Conservation (phyloP, 1,140 invertebrate species). For the Conus ventricosus region DNA sequence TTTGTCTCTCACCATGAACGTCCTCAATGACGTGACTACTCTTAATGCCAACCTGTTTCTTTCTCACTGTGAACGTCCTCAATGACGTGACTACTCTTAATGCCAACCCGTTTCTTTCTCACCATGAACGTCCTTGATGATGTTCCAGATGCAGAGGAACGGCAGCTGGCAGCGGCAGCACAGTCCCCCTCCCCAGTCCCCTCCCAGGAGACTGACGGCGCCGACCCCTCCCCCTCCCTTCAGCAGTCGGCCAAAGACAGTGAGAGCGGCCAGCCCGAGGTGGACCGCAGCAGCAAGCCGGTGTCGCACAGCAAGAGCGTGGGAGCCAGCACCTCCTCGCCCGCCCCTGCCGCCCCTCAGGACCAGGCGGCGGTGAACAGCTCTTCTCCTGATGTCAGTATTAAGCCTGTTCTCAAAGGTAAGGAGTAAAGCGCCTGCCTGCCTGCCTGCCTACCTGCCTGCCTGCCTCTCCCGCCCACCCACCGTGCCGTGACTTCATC, state of each 20-base stretch:
- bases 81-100: no score
- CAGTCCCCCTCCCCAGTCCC: constrained; percentile 35
- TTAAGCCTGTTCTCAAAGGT: constrained; percentile 35
- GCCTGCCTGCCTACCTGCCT: constrained; percentile 1
- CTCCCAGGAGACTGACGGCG: constrained; percentile 3
- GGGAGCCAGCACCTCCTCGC: not conserved
- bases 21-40: no score
- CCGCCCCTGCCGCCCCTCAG: not conserved
- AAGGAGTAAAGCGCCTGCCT: constrained; percentile 23
- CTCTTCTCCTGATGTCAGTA: constrained; percentile 31
- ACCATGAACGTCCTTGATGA: no score
- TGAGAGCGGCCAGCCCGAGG: not conserved
- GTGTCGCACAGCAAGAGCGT: not conserved
- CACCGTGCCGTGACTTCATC: not conserved
- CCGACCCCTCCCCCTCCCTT: constrained; percentile 33
- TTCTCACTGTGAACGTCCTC: no score
- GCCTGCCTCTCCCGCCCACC: constrained; percentile 2
- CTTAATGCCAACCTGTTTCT: no score
- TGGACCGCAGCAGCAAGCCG: not conserved
- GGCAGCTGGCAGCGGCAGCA: constrained; percentile 31
- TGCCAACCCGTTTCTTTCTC: no score
- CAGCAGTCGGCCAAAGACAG: constrained; percentile 15
- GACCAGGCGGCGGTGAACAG: not conserved
- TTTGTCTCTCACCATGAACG: no score
- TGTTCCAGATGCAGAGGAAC: constrained; percentile 29